A percentile compares a stretch with the other conserved stretches of the same genome.
Evolutionary conservation across 2,113 vertebrate genomes (phyloP).

Genomic region (Ammodytes dubius): DNA sequence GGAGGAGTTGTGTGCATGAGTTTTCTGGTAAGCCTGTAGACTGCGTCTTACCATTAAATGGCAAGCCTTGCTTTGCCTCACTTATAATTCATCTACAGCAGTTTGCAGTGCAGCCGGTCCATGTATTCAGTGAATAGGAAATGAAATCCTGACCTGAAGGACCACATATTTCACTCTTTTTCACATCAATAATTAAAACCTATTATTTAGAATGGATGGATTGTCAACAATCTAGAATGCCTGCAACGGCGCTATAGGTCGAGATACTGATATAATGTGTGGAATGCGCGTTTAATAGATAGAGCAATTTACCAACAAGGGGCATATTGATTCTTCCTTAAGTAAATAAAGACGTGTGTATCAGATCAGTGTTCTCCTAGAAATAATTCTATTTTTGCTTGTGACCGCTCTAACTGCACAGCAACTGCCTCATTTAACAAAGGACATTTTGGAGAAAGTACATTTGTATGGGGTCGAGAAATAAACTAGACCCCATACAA

Average conservation of each 20-base stretch:
- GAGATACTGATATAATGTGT: not conserved
- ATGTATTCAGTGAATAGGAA: constrained; percentile 8
- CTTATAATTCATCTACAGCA: constrained; percentile 18
- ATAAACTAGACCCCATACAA: not conserved
- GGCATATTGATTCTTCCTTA: constrained; percentile 4
- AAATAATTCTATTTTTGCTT: not conserved
- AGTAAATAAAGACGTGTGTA: not conserved
- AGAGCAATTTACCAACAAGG: not conserved
- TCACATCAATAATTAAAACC: constrained; percentile 19
- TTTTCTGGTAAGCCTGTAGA: constrained; percentile 44
- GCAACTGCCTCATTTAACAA: not conserved
- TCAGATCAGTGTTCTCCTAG: not conserved
- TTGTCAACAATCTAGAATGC: constrained; percentile 1
- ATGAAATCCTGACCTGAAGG: constrained; percentile 23
- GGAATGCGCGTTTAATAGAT: too few species aligned
- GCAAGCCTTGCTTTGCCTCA: constrained; percentile 17
- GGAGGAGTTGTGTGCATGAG: constrained; percentile 43
- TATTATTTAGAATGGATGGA: constrained; percentile 4
- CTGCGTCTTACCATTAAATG: constrained; percentile 19
- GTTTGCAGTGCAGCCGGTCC: not conserved
- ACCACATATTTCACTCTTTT: constrained; percentile 14
- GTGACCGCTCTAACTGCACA: not conserved
- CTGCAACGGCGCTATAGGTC: not conserved
- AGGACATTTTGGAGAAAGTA: not conserved
- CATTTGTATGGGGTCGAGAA: constrained; percentile 5